Base-by-base conservation (phyloP, 2,113 vertebrate species). In the Chaenogobius annularis region DNA sequence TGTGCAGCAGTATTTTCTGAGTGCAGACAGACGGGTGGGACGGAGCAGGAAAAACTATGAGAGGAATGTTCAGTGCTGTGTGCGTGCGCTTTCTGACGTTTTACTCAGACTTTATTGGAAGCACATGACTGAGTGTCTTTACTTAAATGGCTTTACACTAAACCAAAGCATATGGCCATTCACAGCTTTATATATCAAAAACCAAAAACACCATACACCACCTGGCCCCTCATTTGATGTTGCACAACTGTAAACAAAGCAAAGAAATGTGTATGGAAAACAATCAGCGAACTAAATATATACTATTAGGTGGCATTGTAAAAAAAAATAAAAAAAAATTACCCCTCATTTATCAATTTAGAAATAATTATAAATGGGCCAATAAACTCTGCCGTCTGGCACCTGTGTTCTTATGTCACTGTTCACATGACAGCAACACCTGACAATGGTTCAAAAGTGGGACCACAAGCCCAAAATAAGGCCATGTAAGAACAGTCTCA, bases 31-130 rank as follows among this genome's bases (percentile, higher is more conserved):
- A 48, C 12, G 61, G 48, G 68, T 12, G 15, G 43, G 22, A 44
- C 20, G 0, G 44, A 22, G 13, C 65, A 35, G 70, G 58, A 68
- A 65, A 19, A 64, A 64, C 46, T 75, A 84, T 78, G 72, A 70
- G 7, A 31, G 83, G 78, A 85, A 82, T 82, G 76, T 35, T 46
- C 54, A 46, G 44, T 11, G 40, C 11, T 46, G 54, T 40, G 75
- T 72, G 78, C 69, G 35, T n/a, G n/a, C 14, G 19, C 44, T 73
- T 69, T 56, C 67, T 75, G 22, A 54, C 63, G 7, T 66, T 61
- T 50, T 62, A 73, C 50, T 37, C 58, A 74, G 23, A 75, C 73
- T 47, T 70, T 23, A 12, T 2, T 17, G 61, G 66, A 31, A 40
- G 59, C 10, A 47, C 46, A 46, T 11, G 3, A 47, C 37, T 17